Evolutionary conservation across 2,797 vertebrate genomes (phyloP), one percentile per base, ranked within the genome.

Genomic region (Myotis vivesi): DNA sequence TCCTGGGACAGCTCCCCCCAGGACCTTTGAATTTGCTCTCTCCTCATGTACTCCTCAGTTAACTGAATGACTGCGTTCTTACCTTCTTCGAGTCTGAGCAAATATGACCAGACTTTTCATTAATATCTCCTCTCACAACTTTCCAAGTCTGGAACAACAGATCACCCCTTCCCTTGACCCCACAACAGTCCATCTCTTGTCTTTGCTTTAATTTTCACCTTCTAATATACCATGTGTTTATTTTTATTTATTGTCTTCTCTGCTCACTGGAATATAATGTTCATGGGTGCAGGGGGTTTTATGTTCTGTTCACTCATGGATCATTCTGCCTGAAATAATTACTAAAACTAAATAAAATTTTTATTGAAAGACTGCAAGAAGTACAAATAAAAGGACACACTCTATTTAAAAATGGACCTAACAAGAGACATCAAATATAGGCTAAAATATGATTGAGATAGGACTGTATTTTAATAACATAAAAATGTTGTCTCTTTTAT

Each of bases 331-430:
- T 28, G 53, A 86, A 79, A 72, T 76, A 33, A 79, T 87, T 38
- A 49, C 68, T 82, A 38, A 94, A 71, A 79, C 7, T 30, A 85
- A 87, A 64, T 86, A 69, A 13, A 17, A 79, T 23, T n/a, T 82
- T 71, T 83, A 33, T 55, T n/a, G 53, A 66, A 28, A 76, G 62
- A 86, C 30, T 83, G 22, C 59, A 83, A 66, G 55, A 49, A 68
- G 23, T 69, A 0, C 15, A 68, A 86, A 64, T 82, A 51, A 69
- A 93, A 46, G 19, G 16, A 46, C 6, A 0, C 46, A 53, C 49
- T 19, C 30, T 81, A 7, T 15, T 6, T 22, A 46, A 16, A 92
- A 87, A 89, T 4, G 22, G 46, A 66, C 51, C 22, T 55, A 55
- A 33, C 0, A 11, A 19, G 20, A 19, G 59, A 57, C 25, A 20